Conservation (phyloP, 2,888 invertebrate species). For the Parascotia fuliginaria region DNA sequence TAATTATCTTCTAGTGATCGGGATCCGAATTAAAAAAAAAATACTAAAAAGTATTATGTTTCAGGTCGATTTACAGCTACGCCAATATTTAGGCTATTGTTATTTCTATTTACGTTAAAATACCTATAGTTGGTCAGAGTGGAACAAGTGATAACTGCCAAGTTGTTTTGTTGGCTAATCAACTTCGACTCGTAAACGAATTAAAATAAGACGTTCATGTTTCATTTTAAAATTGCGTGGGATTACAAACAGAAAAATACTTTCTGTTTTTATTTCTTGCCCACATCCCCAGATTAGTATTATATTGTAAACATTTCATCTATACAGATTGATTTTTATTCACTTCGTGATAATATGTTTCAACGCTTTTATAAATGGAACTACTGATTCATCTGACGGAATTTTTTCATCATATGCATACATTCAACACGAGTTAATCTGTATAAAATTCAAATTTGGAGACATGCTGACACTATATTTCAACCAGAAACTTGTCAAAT, state of each 20-base stretch:
- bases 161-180: neutral
- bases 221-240: slow-evolving; percentile 10
- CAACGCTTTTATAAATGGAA: slow-evolving; percentile 27
- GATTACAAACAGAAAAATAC: slow-evolving; percentile 15
- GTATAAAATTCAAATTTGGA: neutral
- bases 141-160: neutral
- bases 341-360: slow-evolving; percentile 17
- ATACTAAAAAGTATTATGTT: too few relatives aligned
- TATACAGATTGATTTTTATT: slow-evolving; percentile 30
- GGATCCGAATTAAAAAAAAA: too few relatives aligned
- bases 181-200: neutral
- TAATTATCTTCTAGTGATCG: too few relatives aligned
- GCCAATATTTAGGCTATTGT: too few relatives aligned
- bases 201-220: neutral
- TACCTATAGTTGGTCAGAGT: too few relatives aligned
- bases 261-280: slow-evolving; percentile 26
- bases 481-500: too few relatives aligned
- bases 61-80: too few relatives aligned
- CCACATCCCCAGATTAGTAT: slow-evolving; percentile 16
- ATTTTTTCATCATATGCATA: neutral
- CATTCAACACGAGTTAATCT: neutral
- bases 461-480: too few relatives aligned
- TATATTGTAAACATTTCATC: slow-evolving; percentile 23
- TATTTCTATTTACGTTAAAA: too few relatives aligned
- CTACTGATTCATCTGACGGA: slow-evolving; percentile 11